Conservation (phyloP, 1,140 invertebrate genomes). For the Ectropis grisescens region DNA sequence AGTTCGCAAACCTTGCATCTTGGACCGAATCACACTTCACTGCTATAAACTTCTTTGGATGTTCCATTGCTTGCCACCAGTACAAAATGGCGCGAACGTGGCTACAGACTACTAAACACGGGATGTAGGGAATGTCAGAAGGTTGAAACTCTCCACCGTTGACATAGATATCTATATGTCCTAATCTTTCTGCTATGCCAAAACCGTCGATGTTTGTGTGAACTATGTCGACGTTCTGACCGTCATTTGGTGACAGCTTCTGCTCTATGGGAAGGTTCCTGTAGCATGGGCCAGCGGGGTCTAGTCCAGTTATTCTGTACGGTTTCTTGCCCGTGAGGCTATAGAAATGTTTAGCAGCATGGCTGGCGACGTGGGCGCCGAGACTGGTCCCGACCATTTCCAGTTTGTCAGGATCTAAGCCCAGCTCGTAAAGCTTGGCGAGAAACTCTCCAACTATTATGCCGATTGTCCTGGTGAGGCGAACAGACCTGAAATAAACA, state of each 20-base stretch:
- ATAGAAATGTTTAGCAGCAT: constrained; percentile 41
- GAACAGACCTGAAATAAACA: constrained; percentile 45
- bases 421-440: constrained; percentile 30
- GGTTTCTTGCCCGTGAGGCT: constrained; percentile 46
- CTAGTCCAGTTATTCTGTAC: constrained; percentile 74
- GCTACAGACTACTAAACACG: constrained; percentile 47
- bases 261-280: constrained; percentile 56
- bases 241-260: constrained; percentile 70
- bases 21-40: constrained; percentile 41
- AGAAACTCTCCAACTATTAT: constrained; percentile 44
- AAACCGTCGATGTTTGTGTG: constrained; percentile 81
- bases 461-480: constrained; percentile 34
- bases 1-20: constrained; percentile 41
- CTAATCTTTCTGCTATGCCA: constrained; percentile 75
- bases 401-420: constrained; percentile 30
- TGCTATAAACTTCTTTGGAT: constrained; percentile 48
- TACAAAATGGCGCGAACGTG: constrained; percentile 40
- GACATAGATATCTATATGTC: constrained; percentile 81
- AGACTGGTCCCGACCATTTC: constrained; percentile 48
- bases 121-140: constrained; percentile 39
- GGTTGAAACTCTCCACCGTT: constrained; percentile 82
- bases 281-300: constrained; percentile 76
- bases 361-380: constrained; percentile 33
- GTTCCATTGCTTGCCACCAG: constrained; percentile 49
- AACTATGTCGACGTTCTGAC: constrained; percentile 73